Evolutionary conservation across 2,113 vertebrate genomes (phyloP).

Genomic region (Nesospiza acunhae): DNA sequence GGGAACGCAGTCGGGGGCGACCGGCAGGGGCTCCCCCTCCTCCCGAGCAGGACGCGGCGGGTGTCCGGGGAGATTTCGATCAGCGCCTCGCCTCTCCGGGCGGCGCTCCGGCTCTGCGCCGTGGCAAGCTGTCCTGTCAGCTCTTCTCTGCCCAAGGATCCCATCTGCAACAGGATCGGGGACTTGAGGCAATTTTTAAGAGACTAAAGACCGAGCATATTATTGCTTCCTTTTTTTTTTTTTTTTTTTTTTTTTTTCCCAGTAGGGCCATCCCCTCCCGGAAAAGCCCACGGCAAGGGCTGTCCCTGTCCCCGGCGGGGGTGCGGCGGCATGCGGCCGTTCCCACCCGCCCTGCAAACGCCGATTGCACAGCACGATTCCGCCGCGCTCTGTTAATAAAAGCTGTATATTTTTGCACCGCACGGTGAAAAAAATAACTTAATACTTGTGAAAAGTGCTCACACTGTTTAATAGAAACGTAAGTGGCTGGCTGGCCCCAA

Average conservation of each 20-base stretch:
- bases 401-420: conserved; percentile 63
- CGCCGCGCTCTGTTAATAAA: background rate
- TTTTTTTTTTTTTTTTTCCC: accelerated
- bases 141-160: accelerated
- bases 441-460: conserved; percentile 77
- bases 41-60: background rate
- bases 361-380: background rate
- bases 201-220: accelerated
- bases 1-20: background rate
- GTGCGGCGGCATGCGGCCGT: accelerated
- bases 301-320: background rate
- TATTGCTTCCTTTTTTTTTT: accelerated
- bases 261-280: accelerated
- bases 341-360: background rate
- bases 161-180: accelerated
- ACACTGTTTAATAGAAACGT: conserved; percentile 91
- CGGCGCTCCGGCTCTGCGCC: background rate
- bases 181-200: background rate
- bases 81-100: accelerated
- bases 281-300: background rate
- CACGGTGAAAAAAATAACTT: conserved; percentile 29
- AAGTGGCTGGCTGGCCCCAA: conserved; percentile 96
- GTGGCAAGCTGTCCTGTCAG: background rate
- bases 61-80: background rate
- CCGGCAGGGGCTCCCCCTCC: too few species aligned